Percentiles rank a stretch among this genome's conserved stretches.
phyloP scores from a whole-genome alignment of 1,140 invertebrate genomes.

The Danaus melanippus region DNA sequence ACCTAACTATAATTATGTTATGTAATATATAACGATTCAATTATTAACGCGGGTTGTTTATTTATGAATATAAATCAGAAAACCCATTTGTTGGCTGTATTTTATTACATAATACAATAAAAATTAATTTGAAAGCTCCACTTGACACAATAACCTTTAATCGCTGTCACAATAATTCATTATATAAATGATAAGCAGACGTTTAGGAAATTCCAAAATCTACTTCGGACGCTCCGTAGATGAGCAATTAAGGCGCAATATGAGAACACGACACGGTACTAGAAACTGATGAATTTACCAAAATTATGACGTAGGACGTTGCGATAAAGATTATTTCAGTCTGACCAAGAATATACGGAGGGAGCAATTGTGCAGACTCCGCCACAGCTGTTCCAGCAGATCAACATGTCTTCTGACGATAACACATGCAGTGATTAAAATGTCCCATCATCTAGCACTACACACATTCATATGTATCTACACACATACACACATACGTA shows the following conservation, averaged over 20 bases:
- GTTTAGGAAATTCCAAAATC: background rate
- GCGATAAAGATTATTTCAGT: conserved; percentile 4
- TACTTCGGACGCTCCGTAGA: conserved; percentile 4
- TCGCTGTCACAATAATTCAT: conserved; percentile 2
- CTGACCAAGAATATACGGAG: conserved; percentile 1
- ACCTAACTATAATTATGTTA: too few species aligned
- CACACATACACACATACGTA: too few species aligned
- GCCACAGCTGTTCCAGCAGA: conserved; percentile 8
- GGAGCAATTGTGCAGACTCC: conserved; percentile 8
- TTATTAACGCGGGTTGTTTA: too few species aligned
- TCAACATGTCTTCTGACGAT: conserved; percentile 5
- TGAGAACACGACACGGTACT: conserved; percentile 7
- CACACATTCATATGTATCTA: too few species aligned
- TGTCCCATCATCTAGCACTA: too few species aligned
- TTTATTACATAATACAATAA: too few species aligned
- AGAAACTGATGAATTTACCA: conserved; percentile 1
- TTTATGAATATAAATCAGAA: too few species aligned
- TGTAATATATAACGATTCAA: too few species aligned
- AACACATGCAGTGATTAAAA: too few species aligned
- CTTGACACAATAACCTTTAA: conserved; percentile 4
- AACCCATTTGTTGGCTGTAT: too few species aligned
- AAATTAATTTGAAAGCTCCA: background rate
- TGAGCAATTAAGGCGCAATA: conserved; percentile 12
- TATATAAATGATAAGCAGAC: background rate
- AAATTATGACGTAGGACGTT: conserved; percentile 4